phyloP scores from a whole-genome alignment of 2,113 vertebrate genomes.

The Romanogobio albipinnatus region DNA sequence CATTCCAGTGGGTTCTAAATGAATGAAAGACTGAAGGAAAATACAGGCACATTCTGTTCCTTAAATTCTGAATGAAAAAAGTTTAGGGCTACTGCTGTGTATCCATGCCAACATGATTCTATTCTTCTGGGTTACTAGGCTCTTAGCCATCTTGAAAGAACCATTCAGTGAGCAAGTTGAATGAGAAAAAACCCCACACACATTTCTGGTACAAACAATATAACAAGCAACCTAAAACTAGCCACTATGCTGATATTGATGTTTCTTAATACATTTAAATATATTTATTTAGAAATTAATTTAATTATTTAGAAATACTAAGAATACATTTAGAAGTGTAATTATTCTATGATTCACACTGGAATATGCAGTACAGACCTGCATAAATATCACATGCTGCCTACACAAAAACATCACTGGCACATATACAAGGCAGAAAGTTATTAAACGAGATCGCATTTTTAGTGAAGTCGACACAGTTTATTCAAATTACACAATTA shows the following conservation, averaged over 20 bases:
- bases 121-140: conserved; percentile 21
- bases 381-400: neutral
- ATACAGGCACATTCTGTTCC: neutral
- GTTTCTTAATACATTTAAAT: no score
- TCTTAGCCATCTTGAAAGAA: neutral
- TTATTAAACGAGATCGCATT: neutral
- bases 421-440: neutral
- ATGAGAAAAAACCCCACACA: neutral
- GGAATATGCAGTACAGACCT: neutral
- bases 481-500: conserved; percentile 55
- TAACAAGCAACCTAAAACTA: neutral
- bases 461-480: conserved; percentile 35
- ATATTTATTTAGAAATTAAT: no score
- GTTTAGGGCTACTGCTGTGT: conserved; percentile 43
- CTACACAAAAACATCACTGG: no score
- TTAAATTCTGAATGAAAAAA: conserved; percentile 51
- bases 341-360: neutral
- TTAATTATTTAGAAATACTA: neutral
- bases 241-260: neutral
- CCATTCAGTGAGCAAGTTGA: neutral
- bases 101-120: conserved; percentile 53
- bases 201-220: neutral
- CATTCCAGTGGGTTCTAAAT: conserved; percentile 19
- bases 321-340: neutral
- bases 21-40: conserved; percentile 31